Percentiles rank a stretch among this genome's conserved stretches.
These are phyloP conservation scores for Prosopocoilus inquinatus DNA, from an alignment of 2,888 invertebrate species.

Conservation along the genomic window DNA sequence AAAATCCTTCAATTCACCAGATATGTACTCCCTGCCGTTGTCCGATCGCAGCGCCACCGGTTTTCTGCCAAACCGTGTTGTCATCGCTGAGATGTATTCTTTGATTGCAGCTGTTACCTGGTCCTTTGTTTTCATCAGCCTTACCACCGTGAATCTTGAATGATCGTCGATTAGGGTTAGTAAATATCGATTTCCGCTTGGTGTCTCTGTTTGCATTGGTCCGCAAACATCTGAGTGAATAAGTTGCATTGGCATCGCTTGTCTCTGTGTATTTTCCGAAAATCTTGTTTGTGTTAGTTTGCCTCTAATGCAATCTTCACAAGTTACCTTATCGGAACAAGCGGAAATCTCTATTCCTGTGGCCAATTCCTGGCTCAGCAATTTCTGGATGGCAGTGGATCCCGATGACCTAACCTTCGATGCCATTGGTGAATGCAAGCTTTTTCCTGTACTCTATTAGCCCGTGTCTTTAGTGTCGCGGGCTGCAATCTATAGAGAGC, in stretches of 20 bases:
- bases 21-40: conserved; percentile 1
- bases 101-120: background rate
- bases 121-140: background rate
- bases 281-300: too few relatives aligned
- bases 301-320: too few relatives aligned
- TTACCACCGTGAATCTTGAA: background rate
- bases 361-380: too few relatives aligned
- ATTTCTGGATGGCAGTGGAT: background rate
- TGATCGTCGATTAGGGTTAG: conserved; percentile 8
- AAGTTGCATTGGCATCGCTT: too few relatives aligned
- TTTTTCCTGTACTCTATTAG: too few relatives aligned
- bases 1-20: background rate
- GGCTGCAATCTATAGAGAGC: too few relatives aligned
- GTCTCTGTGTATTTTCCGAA: too few relatives aligned
- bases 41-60: background rate
- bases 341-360: too few relatives aligned
- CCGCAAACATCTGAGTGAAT: conserved; percentile 6
- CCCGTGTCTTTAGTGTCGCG: too few relatives aligned
- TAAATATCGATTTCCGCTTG: background rate
- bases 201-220: background rate
- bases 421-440: background rate
- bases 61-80: background rate
- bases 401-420: background rate
- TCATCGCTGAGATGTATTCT: background rate
- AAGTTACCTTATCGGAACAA: too few relatives aligned